Conservation (phyloP, 2,888 invertebrate species). For the Bombylius major region DNA sequence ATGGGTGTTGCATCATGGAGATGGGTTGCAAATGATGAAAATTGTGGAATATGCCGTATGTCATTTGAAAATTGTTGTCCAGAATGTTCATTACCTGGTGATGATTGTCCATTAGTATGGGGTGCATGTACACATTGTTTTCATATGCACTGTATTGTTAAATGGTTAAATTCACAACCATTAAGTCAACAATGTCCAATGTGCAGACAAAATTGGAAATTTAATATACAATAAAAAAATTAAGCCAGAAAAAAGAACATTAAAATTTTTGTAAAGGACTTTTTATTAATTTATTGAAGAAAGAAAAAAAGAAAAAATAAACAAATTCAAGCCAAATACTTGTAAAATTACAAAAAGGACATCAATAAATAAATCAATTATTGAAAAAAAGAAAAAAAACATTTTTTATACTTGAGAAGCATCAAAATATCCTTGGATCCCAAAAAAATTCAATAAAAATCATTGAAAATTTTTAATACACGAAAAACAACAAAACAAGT, state of each 20-base stretch:
- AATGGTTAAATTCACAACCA: constrained; percentile 94
- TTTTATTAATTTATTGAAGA: too few species aligned
- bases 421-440: too few species aligned
- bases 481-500: too few species aligned
- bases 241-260: background rate
- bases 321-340: too few species aligned
- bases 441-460: too few species aligned
- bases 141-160: constrained; percentile 98
- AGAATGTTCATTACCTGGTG: constrained; percentile 93
- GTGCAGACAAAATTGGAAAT: constrained; percentile 99
- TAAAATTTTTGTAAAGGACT: too few species aligned
- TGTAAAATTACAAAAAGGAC: too few species aligned
- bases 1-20: constrained; percentile 95
- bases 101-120: constrained; percentile 97
- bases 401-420: too few species aligned
- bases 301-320: too few species aligned
- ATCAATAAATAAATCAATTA: too few species aligned
- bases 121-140: constrained; percentile 98
- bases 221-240: constrained; percentile 57
- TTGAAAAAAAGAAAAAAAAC: too few species aligned
- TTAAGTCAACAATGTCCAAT: constrained; percentile 82
- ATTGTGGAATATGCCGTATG: constrained; percentile 98
- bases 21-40: constrained; percentile 98
- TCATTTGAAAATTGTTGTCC: constrained; percentile 97
- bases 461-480: too few species aligned